Percentiles rank a stretch among this genome's conserved stretches.
These are phyloP conservation scores for Euthynnus affinis DNA, from an alignment of 2,797 vertebrate species.

Conservation along the genomic window DNA sequence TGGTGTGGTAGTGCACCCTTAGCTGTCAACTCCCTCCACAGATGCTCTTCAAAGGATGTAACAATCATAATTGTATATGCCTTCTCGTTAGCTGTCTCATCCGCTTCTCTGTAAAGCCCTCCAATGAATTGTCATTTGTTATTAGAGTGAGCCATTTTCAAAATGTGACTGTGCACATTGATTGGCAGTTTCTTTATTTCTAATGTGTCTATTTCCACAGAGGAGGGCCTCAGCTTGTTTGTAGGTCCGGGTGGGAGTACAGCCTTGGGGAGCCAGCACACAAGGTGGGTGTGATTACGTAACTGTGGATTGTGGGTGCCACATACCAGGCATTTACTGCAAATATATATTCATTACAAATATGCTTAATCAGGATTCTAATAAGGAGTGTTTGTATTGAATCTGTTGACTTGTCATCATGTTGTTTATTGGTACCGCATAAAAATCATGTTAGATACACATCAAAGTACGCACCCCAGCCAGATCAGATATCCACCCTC, in stretches of 20 bases:
- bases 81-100: slow-evolving; percentile 1
- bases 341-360: slow-evolving; percentile 19
- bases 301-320: slow-evolving; percentile 42
- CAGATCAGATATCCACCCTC: slow-evolving; percentile 35
- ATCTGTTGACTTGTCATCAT: neutral
- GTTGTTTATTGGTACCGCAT: neutral
- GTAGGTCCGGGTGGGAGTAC: slow-evolving; percentile 96
- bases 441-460: neutral
- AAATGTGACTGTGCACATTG: slow-evolving; percentile 9
- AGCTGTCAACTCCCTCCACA: neutral
- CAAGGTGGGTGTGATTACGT: slow-evolving; percentile 87
- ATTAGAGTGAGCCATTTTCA: slow-evolving; percentile 54
- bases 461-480: neutral
- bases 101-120: neutral
- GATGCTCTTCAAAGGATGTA: neutral
- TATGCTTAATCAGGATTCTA: slow-evolving; percentile 5
- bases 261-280: slow-evolving; percentile 93
- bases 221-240: slow-evolving; percentile 96
- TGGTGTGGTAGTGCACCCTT: neutral
- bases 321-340: slow-evolving; percentile 32
- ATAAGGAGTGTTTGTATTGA: neutral
- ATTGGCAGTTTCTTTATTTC: slow-evolving; percentile 24
- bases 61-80: neutral
- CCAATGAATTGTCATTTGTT: slow-evolving; percentile 35
- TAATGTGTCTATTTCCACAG: slow-evolving; percentile 79